Base-by-base conservation (phyloP, 1,140 invertebrate genomes). In the Drosophila varians region DNA sequence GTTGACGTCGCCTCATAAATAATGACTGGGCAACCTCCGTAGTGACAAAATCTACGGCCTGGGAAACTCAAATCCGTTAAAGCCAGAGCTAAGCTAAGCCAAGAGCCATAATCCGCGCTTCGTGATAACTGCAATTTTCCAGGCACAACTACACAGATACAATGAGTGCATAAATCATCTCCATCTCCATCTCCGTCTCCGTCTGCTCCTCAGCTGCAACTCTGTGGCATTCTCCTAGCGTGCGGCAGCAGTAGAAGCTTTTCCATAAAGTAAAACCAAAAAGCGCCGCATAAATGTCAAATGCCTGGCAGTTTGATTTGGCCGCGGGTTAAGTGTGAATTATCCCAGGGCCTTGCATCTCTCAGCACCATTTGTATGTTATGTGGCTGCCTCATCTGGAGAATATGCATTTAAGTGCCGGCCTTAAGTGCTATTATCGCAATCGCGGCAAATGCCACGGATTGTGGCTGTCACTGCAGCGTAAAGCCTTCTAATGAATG, bases 161-260 rank as follows among this genome's bases (percentile, higher is more conserved):
- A 84, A 84, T 84, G 80, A 84, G 76, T 84, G 80, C 80, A 84
- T 84, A 86, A 84, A 84, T 84, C 80, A 84, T 84, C 80, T 86
- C 76, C 74, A 60, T 31, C 49, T 18, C n/a, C 80, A 84, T 84
- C 80, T 86, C 76, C 74, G 55, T 31, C 49, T 18, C n/a, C 60
- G 9, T 2, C 28, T 31, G 2, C 6, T 3, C 1, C 28, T 31
- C 25, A 14, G 53, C 58, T 62, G 36, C 36, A 14, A 16, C 36
- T 4, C 36, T 16, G 14, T 38, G 12, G 34, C 34, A 36, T 36
- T 36, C 12, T 36, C 34, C 34, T 36, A 36, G 34, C 34, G 34
- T 16, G 36, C 36, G 16, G 6, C 36, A 18, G 38, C 38, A 18
- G 38, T 28, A 21, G 66, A 16, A 52, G 71, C 38, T 80, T 80